Evolutionary conservation across 2,797 vertebrate genomes (phyloP).

Genomic region (Thamnophis elegans): DNA sequence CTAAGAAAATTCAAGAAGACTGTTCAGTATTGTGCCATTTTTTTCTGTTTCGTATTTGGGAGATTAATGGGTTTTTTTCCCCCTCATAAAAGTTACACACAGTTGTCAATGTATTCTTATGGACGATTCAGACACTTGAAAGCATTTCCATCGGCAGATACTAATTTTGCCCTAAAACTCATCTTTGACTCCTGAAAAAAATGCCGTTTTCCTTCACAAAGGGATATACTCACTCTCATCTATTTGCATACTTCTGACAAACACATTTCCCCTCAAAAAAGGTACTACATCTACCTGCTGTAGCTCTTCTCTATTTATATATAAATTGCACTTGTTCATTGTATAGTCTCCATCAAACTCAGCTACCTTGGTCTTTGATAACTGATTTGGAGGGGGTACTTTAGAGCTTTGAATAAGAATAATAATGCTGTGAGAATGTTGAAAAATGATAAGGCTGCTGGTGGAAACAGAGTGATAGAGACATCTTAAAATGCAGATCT

Average conservation of each 20-base stretch:
- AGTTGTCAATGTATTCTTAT: background rate
- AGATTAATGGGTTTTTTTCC: background rate
- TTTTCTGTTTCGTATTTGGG: too few species aligned
- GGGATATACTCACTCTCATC: background rate
- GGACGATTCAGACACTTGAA: background rate
- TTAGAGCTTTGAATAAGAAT: background rate
- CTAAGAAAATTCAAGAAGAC: conserved; percentile 57
- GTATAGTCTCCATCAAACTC: background rate
- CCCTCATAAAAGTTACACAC: background rate
- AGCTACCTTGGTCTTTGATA: background rate
- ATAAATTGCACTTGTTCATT: background rate
- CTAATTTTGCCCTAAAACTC: background rate
- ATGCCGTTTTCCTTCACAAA: background rate
- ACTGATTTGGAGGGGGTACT: background rate
- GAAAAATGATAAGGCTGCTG: background rate
- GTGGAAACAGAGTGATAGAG: background rate
- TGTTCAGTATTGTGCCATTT: background rate
- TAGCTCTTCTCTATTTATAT: background rate
- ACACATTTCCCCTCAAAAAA: background rate
- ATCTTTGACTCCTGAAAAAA: background rate
- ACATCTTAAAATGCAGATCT: background rate
- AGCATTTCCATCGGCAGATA: background rate
- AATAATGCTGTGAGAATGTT: background rate
- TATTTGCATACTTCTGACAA: background rate
- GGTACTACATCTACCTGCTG: background rate